These are phyloP conservation scores for Toxotes lorentzi DNA, from an alignment of 2,797 vertebrate species.

Conservation along the genomic window DNA sequence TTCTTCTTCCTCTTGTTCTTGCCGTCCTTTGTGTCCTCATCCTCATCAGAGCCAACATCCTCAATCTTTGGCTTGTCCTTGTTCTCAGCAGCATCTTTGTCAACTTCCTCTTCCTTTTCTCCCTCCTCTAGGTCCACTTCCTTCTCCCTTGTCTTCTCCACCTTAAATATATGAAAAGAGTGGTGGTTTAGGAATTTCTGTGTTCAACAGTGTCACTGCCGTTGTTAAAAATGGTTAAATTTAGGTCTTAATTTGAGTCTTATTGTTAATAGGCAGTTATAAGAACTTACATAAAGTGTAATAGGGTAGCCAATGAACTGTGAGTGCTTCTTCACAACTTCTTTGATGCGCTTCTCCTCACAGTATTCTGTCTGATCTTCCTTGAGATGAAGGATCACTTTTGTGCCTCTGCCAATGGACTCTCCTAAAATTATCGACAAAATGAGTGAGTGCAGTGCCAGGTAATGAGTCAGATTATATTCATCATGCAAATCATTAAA, in stretches of 20 bases:
- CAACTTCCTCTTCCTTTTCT: conserved; percentile 85
- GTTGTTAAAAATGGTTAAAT: neutral
- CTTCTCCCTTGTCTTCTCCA: conserved; percentile 88
- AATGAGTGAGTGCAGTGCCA: conserved; percentile 7
- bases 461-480: neutral
- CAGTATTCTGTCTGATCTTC: conserved; percentile 95
- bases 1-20: conserved; percentile 97
- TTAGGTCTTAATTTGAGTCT: neutral
- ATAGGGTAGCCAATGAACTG: conserved; percentile 98
- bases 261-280: neutral
- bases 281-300: conserved; percentile 90
- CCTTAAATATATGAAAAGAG: conserved; percentile 60
- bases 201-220: neutral
- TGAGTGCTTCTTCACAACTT: conserved; percentile 96
- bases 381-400: conserved; percentile 93
- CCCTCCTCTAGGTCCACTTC: conserved; percentile 85
- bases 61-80: conserved; percentile 86
- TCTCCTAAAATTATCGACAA: conserved; percentile 81
- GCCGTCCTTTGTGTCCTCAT: conserved; percentile 90
- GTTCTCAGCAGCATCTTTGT: conserved; percentile 81
- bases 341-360: conserved; percentile 92
- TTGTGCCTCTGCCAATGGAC: conserved; percentile 92
- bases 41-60: conserved; percentile 87
- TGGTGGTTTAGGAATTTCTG: neutral
- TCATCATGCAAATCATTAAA: neutral